phyloP scores from a whole-genome alignment of 2,113 vertebrate genomes.

The human (Homo sapiens) region DNA sequence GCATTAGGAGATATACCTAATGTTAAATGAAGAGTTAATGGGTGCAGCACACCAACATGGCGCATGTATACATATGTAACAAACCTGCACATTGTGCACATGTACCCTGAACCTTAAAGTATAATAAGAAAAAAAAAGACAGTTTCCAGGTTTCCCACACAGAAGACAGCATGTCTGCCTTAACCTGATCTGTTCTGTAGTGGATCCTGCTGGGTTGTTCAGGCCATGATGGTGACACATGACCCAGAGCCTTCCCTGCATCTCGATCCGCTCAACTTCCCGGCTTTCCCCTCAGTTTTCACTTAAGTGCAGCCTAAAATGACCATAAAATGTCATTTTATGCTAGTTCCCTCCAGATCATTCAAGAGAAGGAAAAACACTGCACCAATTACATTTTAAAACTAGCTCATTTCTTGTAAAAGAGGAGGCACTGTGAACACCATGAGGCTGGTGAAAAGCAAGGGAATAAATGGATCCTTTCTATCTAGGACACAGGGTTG shows the following conservation, averaged over 20 bases:
- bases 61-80: no score
- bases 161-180: not conserved
- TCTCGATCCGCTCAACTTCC: not conserved
- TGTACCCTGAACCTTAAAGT: no score
- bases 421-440: not conserved
- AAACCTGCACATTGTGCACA: no score
- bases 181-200: not conserved
- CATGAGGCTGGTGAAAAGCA: not conserved
- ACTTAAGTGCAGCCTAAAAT: not conserved
- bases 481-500: not conserved
- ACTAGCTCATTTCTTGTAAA: not conserved
- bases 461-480: not conserved
- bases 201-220: not conserved
- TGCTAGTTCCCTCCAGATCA: not conserved
- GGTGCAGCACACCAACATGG: no score
- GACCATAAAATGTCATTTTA: not conserved
- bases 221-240: fast-evolving
- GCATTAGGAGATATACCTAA: no score
- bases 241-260: not conserved
- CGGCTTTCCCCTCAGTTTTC: not conserved
- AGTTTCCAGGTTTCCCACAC: not conserved
- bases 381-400: not conserved
- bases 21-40: no score
- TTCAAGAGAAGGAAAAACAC: not conserved
- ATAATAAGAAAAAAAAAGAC: no score